These are phyloP conservation scores for Acanthopleura granulata DNA, from an alignment of 2,888 invertebrate species.

Conservation along the genomic window DNA sequence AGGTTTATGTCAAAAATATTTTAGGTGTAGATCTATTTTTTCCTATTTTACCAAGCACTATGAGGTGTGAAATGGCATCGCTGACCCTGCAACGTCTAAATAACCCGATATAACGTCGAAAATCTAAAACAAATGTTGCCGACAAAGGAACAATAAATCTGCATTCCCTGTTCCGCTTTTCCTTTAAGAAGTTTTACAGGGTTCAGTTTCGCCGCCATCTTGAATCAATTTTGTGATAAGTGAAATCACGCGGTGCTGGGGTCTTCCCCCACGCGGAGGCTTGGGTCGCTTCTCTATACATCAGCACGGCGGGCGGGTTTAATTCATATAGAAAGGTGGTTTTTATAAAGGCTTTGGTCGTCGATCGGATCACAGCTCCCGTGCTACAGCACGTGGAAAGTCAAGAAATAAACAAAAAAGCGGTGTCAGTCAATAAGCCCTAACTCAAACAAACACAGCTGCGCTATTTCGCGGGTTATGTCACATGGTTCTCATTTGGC, in stretches of 20 bases:
- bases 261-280: not conserved
- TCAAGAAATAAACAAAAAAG: not conserved
- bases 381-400: not conserved
- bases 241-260: not conserved
- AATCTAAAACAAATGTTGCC: conserved; percentile 2
- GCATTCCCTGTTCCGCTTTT: not conserved
- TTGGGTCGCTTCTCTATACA: not conserved
- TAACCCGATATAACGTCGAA: not conserved
- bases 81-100: too few species aligned
- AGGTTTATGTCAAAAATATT: too few species aligned
- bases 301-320: not conserved
- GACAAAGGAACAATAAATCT: conserved; percentile 7
- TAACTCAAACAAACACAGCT: conserved; percentile 10
- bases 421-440: conserved; percentile 6
- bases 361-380: not conserved
- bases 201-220: not conserved
- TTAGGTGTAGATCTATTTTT: too few species aligned
- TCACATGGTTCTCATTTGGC: conserved; percentile 10
- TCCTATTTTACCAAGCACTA: too few species aligned
- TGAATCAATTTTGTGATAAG: conserved; percentile 10
- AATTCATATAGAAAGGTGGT: not conserved
- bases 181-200: not conserved
- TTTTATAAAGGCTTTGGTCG: not conserved
- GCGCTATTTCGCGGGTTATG: not conserved
- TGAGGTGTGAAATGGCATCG: too few species aligned